Evolutionary conservation across 2,888 invertebrate species (phyloP).

Genomic region (Tinea pellionella): DNA sequence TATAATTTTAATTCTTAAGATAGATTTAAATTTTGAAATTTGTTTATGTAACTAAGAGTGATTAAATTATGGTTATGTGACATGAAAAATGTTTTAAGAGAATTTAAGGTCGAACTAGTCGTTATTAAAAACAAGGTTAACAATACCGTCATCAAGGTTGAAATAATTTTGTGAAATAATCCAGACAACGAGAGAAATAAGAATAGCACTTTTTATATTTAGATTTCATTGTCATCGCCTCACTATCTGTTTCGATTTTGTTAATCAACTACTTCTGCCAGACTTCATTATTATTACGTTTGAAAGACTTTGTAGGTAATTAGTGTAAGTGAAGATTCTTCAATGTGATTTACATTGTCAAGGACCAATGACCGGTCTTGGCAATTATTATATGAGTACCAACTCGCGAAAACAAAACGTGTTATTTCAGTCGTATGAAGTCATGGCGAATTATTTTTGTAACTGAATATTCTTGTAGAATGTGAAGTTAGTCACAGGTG

Average conservation of each 20-base stretch:
- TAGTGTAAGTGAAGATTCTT: neutral
- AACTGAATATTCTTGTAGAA: conserved; percentile 43
- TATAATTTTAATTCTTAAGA: too few relatives aligned
- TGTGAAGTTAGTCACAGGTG: conserved; percentile 50
- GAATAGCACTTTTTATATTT: neutral
- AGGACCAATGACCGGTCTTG: neutral
- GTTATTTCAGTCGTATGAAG: conserved; percentile 60
- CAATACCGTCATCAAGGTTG: conserved; percentile 61
- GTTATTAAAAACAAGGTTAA: conserved; percentile 55
- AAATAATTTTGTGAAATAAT: conserved; percentile 44
- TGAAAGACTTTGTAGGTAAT: neutral
- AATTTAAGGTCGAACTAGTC: conserved; percentile 36
- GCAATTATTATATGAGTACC: neutral
- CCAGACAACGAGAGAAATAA: neutral
- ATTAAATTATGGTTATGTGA: too few relatives aligned
- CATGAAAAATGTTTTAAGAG: conserved; percentile 5
- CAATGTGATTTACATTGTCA: neutral
- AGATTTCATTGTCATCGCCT: conserved; percentile 6
- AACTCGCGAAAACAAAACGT: conserved; percentile 27
- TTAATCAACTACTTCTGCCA: neutral
- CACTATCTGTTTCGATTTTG: neutral
- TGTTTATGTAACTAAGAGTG: too few relatives aligned
- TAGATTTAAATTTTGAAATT: too few relatives aligned
- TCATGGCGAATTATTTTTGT: conserved; percentile 58
- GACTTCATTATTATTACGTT: too few relatives aligned